phyloP scores from a whole-genome alignment of 2,797 vertebrate species.

The Anabacerthia variegaticeps region DNA sequence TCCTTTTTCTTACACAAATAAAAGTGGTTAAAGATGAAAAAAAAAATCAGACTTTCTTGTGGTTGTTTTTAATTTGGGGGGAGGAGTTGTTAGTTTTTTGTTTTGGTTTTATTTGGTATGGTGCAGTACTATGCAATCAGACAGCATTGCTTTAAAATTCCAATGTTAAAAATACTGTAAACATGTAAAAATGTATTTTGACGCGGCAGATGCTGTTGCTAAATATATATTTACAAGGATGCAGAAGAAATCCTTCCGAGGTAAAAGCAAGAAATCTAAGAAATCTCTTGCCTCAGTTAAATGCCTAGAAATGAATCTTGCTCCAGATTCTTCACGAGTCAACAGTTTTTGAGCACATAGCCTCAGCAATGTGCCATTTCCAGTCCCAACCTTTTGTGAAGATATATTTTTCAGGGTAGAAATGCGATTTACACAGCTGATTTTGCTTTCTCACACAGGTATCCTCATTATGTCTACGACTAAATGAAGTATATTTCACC shows the following conservation, averaged over 20 bases:
- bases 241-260: neutral
- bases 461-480: neutral
- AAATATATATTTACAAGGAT: slow-evolving; percentile 25
- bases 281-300: neutral
- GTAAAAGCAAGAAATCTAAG: neutral
- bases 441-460: neutral
- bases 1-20: slow-evolving; percentile 55
- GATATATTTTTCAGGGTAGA: neutral
- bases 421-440: neutral
- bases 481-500: neutral
- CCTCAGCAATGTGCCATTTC: neutral
- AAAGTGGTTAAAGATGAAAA: slow-evolving; percentile 14
- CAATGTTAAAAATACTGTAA: slow-evolving; percentile 39
- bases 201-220: slow-evolving; percentile 36
- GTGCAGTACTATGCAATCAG: slow-evolving; percentile 33
- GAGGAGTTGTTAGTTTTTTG: neutral
- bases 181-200: slow-evolving; percentile 42
- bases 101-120: neutral
- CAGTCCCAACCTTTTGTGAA: neutral
- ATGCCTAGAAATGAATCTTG: neutral
- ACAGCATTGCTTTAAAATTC: slow-evolving; percentile 45
- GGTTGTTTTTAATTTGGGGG: neutral
- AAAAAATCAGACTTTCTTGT: neutral
- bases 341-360: neutral
- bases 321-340: neutral